These are phyloP conservation scores for Pentalonia nigronervosa DNA, from an alignment of 1,140 invertebrate species.

Conservation along the genomic window DNA sequence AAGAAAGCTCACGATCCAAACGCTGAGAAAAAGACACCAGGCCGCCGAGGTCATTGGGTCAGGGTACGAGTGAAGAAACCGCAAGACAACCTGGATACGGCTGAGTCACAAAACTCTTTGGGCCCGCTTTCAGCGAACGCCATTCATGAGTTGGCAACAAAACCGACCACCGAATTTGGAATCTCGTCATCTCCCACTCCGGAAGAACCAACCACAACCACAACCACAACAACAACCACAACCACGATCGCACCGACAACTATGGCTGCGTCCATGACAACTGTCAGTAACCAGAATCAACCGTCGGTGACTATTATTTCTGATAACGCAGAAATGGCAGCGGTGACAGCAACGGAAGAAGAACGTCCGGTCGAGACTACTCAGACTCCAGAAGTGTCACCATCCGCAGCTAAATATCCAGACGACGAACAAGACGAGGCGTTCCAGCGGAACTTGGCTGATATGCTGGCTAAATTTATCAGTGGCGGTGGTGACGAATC, in stretches of 20 bases:
- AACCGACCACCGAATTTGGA: constrained; percentile 59
- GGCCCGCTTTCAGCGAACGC: constrained; percentile 64
- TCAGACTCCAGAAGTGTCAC: not conserved
- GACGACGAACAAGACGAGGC: constrained; percentile 35
- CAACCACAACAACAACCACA: not conserved
- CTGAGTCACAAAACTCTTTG: constrained; percentile 71
- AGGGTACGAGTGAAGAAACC: constrained; percentile 66
- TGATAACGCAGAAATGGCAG: constrained; percentile 59
- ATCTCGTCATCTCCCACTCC: constrained; percentile 59
- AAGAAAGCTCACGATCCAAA: constrained; percentile 33
- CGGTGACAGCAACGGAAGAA: not conserved
- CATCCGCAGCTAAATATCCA: not conserved
- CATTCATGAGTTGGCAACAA: constrained; percentile 62
- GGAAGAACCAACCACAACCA: not conserved
- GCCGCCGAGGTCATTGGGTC: constrained; percentile 71
- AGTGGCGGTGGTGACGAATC: not conserved
- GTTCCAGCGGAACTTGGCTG: constrained; percentile 48
- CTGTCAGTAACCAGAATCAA: not conserved
- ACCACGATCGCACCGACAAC: not conserved
- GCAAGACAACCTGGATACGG: constrained; percentile 72
- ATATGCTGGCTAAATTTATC: constrained; percentile 52
- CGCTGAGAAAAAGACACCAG: constrained; percentile 27
- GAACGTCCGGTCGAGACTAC: constrained; percentile 18
- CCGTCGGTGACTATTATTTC: constrained; percentile 58
- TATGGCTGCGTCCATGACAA: not conserved